These are phyloP conservation scores for Colossoma macropomum DNA, from an alignment of 2,113 vertebrate species.

Conservation along the genomic window DNA sequence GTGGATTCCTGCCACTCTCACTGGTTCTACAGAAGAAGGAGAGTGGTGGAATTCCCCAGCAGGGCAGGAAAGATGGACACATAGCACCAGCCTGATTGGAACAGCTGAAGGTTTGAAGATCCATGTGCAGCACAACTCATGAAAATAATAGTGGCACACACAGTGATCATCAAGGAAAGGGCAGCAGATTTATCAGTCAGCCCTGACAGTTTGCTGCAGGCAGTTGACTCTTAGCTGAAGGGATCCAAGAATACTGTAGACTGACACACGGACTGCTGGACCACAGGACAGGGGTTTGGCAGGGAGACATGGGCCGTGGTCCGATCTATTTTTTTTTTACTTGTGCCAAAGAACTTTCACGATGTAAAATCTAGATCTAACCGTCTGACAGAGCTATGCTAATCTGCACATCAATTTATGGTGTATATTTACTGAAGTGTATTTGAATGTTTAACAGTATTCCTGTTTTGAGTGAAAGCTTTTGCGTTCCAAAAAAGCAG, in stretches of 20 bases:
- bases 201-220: neutral
- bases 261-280: no score
- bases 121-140: neutral
- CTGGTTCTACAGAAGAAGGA: conserved; percentile 41
- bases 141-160: conserved; percentile 4
- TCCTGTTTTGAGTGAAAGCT: no score
- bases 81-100: conserved; percentile 12
- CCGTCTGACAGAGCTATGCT: no score
- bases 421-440: no score
- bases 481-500: no score
- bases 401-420: no score
- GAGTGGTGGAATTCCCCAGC: conserved; percentile 62
- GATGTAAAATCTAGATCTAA: no score
- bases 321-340: no score
- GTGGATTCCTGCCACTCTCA: conserved; percentile 61
- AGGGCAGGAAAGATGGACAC: conserved; percentile 65
- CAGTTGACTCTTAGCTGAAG: neutral
- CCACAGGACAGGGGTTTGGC: no score
- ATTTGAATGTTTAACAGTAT: no score
- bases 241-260: neutral
- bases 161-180: neutral
- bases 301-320: no score
- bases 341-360: no score
- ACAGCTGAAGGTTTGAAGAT: conserved; percentile 39
- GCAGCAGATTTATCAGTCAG: neutral